A percentile compares a stretch with the other conserved stretches of the same genome.
Conservation (phyloP, 2,888 invertebrate species). For the Metalampra italica region DNA sequence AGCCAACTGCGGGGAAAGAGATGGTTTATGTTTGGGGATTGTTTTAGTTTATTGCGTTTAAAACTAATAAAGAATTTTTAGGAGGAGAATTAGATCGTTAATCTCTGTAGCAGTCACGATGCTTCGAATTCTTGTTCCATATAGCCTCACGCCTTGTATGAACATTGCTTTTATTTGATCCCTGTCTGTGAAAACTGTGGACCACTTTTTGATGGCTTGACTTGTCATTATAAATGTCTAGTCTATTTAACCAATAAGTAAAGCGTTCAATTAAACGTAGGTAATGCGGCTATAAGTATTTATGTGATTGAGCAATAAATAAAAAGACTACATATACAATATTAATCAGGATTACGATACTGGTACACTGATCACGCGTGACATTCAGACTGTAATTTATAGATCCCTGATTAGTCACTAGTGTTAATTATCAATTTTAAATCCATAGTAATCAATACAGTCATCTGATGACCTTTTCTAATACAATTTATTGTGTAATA, state of each 20-base stretch:
- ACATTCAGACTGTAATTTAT: neutral
- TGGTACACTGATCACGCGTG: neutral
- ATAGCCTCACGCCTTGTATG: too few relatives aligned
- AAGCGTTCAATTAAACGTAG: too few relatives aligned
- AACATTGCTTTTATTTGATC: too few relatives aligned
- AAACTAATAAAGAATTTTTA: slow-evolving; percentile 13
- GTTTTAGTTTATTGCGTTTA: slow-evolving; percentile 55
- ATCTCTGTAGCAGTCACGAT: neutral
- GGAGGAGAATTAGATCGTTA: neutral
- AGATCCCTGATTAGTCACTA: neutral
- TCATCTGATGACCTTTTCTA: neutral
- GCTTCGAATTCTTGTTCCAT: neutral
- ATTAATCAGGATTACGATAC: too few relatives aligned
- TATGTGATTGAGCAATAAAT: too few relatives aligned
- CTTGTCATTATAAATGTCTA: too few relatives aligned
- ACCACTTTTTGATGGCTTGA: too few relatives aligned
- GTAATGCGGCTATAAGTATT: too few relatives aligned
- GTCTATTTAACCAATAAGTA: too few relatives aligned
- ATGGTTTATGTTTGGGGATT: slow-evolving; percentile 57
- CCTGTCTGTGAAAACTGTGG: too few relatives aligned
- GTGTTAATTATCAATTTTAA: neutral
- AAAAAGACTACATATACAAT: too few relatives aligned
- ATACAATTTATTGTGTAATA: neutral
- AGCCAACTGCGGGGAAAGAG: slow-evolving; percentile 63
- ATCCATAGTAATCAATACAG: neutral